A percentile compares a stretch with the other conserved stretches of the same genome.
Evolutionary conservation across 2,113 vertebrate genomes (phyloP).

Genomic region (Pygoscelis antarcticus): DNA sequence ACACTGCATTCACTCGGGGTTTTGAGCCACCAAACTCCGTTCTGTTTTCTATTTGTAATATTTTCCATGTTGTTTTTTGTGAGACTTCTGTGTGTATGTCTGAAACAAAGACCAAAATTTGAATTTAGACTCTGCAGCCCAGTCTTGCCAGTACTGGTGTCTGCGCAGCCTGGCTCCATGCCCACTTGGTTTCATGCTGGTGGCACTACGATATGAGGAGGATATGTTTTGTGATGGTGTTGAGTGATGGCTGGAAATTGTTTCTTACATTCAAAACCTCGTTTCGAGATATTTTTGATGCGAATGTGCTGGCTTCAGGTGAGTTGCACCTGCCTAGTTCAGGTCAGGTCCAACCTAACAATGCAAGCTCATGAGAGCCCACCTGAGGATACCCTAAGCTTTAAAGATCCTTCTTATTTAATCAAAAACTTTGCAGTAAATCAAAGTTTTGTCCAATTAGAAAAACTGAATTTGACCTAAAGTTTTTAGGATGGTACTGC

Average conservation of each 20-base stretch:
- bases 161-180: not conserved
- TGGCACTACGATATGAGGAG: not conserved
- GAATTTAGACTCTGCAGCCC: not conserved
- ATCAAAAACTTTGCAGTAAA: not conserved
- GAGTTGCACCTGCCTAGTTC: not conserved
- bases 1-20: constrained; percentile 6
- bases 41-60: constrained; percentile 53
- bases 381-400: not conserved
- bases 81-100: not conserved
- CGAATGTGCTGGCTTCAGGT: not conserved
- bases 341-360: not conserved
- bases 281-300: not conserved
- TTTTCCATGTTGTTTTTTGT: constrained; percentile 30
- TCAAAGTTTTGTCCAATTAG: not conserved
- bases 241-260: not conserved
- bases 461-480: not conserved
- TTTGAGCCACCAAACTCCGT: constrained; percentile 25
- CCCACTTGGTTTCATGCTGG: not conserved
- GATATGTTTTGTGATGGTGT: not conserved
- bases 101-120: constrained; percentile 28
- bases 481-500: not conserved
- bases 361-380: not conserved
- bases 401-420: not conserved
- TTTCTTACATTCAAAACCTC: not conserved
- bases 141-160: not conserved